Evolutionary conservation across 2,113 vertebrate genomes (phyloP), one percentile per base, ranked within the genome.

Genomic region (Dipodomys merriami): DNA sequence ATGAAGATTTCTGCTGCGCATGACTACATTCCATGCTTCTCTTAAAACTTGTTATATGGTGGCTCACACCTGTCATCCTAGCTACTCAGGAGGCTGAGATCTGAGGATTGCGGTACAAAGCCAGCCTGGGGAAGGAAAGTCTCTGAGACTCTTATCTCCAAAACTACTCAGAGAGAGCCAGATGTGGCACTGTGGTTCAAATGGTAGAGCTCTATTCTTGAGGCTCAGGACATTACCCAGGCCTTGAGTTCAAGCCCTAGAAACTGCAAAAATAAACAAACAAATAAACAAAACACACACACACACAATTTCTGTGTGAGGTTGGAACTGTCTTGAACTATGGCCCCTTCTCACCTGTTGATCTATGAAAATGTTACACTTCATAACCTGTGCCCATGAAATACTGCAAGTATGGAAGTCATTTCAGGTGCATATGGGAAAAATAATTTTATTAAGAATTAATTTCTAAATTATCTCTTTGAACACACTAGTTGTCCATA

Each of bases 391-490:
- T 49, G 10, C 83, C 88, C 33, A 80, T 2, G 7, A 71, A 80
- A 22, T 6, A 76, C 53, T 85, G 91, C 86, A n/a, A 95, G 60
- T 19, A 35, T 33, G 80, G 80, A 65, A 84, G 71, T 67, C 72
- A 89, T 81, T 74, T 46, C 22, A 86, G 65, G 49, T 35, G 20
- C 65, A 68, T 7, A 29, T 7, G 30, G 1, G 0, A 20, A n/a
- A 20, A 30, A 19, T 35, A 68, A 57, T 69, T 88, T 82, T 62
- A 22, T 57, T 69, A 53, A 81, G 44, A 87, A 88, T 68, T 74
- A 80, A 29, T 64, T 95, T 81, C 11, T 2, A 86, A 35, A 62
- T 68, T 15, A 60, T 39, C 20, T 67, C 27, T 86, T 86, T 80
- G 65, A 88, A 89, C 3, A 57, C 22, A 60, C 46, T 67, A 27